A percentile compares a stretch with the other conserved stretches of the same genome.
Conservation (phyloP, 2,888 invertebrate genomes). For the Lymantria monacha region DNA sequence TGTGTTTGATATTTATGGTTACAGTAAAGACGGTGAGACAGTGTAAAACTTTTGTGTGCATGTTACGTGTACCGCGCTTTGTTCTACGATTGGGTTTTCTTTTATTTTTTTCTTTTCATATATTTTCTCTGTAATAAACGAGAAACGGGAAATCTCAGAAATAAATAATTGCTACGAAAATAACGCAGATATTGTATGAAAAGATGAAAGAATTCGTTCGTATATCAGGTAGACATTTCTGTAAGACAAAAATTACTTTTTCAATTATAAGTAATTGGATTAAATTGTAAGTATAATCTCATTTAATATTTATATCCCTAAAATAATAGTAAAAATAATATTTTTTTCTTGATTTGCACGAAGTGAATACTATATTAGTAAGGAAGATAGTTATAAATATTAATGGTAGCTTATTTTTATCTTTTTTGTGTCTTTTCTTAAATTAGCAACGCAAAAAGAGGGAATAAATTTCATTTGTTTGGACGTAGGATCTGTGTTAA, state of each 20-base stretch:
- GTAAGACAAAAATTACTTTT: background rate
- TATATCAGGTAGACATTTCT: background rate
- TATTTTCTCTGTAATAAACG: constrained; percentile 25
- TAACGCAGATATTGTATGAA: background rate
- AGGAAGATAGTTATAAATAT: too few relatives aligned
- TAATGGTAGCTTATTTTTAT: too few relatives aligned
- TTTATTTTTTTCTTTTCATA: constrained; percentile 23
- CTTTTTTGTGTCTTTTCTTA: too few relatives aligned
- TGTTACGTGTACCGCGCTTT: constrained; percentile 33
- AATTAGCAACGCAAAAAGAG: too few relatives aligned
- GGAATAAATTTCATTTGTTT: too few relatives aligned
- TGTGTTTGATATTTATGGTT: constrained; percentile 14
- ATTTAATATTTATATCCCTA: too few relatives aligned
- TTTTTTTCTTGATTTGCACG: too few relatives aligned
- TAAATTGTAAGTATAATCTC: background rate
- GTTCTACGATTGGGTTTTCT: constrained; percentile 36
- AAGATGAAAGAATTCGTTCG: background rate
- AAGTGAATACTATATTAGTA: too few relatives aligned
- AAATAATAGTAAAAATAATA: too few relatives aligned
- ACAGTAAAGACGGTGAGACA: constrained; percentile 32
- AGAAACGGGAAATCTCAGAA: constrained; percentile 4
- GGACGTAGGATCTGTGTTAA: too few relatives aligned
- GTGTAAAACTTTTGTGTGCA: constrained; percentile 40
- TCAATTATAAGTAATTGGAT: background rate
- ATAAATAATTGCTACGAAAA: background rate